phyloP scores from a whole-genome alignment of 2,888 invertebrate genomes.

The Hypselothyrea guttata region DNA sequence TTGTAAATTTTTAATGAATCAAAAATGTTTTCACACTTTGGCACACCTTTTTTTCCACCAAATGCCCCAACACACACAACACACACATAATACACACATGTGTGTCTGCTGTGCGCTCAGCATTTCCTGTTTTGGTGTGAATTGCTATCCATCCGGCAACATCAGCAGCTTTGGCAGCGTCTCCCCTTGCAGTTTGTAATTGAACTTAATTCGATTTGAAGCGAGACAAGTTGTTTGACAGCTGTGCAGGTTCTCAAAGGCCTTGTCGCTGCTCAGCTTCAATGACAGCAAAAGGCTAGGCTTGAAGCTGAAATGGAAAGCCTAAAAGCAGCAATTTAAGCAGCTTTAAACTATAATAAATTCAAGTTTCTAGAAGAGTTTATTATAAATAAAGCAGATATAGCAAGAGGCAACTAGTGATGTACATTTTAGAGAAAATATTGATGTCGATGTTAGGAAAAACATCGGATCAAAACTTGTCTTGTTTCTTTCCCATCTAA shows the following conservation, averaged over 20 bases:
- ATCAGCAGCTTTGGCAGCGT: constrained; percentile 21
- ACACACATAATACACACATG: constrained; percentile 26
- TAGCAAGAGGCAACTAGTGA: no score
- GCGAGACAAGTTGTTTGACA: constrained; percentile 73
- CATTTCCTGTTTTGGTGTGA: constrained; percentile 43
- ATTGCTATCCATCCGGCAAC: constrained; percentile 62
- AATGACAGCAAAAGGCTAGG: constrained; percentile 18
- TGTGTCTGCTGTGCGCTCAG: constrained; percentile 28
- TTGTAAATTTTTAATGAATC: constrained; percentile 82
- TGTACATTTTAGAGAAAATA: no score
- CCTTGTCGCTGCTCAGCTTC: constrained; percentile 20
- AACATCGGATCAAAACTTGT: no score
- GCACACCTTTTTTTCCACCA: constrained; percentile 52
- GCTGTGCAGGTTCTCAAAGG: constrained; percentile 69
- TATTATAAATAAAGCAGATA: no score
- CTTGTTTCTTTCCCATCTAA: no score
- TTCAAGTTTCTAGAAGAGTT: no score
- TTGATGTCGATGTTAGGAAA: no score
- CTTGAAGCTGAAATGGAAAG: constrained; percentile 1
- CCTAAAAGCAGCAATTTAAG: no score
- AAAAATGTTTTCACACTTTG: constrained; percentile 79
- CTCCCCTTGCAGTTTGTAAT: constrained; percentile 58
- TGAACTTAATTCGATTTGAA: constrained; percentile 77
- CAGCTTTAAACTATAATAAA: constrained; percentile 1
- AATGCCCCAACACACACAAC: constrained; percentile 30